Percentiles rank a stretch among this genome's conserved stretches.
Conservation (phyloP, 2,797 vertebrate species). For the Coendou prehensilis region DNA sequence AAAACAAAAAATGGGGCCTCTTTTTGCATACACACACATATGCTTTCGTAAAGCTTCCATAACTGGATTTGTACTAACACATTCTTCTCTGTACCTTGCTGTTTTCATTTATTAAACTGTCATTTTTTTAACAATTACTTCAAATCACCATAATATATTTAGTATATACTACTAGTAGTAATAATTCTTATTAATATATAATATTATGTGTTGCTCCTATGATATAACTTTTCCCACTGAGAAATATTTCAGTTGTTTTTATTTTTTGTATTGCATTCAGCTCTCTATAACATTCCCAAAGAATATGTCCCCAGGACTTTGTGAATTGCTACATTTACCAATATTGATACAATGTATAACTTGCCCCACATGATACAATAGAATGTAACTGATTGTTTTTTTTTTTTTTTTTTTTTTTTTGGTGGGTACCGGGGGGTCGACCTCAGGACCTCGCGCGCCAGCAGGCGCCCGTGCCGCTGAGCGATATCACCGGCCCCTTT, state of each 20-base stretch:
- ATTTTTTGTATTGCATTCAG: background rate
- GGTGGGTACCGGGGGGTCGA: no score
- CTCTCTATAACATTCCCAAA: background rate
- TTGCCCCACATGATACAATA: background rate
- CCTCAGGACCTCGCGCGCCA: no score
- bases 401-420: no score
- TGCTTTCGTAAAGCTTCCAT: background rate
- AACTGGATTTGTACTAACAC: background rate
- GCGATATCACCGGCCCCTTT: no score
- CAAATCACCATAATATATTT: background rate
- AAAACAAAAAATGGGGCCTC: background rate
- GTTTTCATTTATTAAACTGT: conserved; percentile 23
- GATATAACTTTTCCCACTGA: background rate
- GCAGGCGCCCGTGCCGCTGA: no score
- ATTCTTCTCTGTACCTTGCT: background rate
- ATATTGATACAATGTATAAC: background rate
- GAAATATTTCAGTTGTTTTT: background rate
- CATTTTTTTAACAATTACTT: background rate
- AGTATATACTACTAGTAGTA: background rate
- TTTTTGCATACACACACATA: background rate
- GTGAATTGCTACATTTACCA: background rate
- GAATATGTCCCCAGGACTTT: background rate
- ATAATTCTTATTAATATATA: background rate
- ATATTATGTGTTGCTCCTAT: background rate
- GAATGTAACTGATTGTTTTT: background rate